Evolutionary conservation across 2,888 invertebrate genomes (phyloP).

Genomic region (Darwinula stevensoni): DNA sequence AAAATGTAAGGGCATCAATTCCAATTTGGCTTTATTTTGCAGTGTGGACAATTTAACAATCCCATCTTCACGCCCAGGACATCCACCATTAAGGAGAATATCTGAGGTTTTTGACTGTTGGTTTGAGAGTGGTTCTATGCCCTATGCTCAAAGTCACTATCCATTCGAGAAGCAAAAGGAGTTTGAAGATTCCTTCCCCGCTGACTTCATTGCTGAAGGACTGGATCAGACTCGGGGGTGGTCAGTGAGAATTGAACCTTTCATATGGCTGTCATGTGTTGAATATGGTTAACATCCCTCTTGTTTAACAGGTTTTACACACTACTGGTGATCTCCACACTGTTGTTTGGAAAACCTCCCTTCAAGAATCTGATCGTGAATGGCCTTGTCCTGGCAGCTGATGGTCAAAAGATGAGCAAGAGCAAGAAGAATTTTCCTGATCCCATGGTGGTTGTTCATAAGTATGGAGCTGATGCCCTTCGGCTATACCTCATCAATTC

Average conservation of each 20-base stretch:
- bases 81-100: constrained; percentile 53
- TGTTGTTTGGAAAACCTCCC: constrained; percentile 78
- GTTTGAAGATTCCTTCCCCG: constrained; percentile 74
- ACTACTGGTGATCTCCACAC: constrained; percentile 79
- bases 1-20: constrained; percentile 1
- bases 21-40: constrained; percentile 8
- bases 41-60: constrained; percentile 71
- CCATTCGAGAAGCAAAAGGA: constrained; percentile 63
- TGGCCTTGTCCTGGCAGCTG: constrained; percentile 77
- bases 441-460: constrained; percentile 58
- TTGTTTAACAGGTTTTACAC: constrained; percentile 59
- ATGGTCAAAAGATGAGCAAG: constrained; percentile 99
- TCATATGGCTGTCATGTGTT: constrained; percentile 7
- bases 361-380: constrained; percentile 93
- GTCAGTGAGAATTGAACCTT: too few relatives aligned
- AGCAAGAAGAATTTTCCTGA: constrained; percentile 96
- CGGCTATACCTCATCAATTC: constrained; percentile 88
- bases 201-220: constrained; percentile 98
- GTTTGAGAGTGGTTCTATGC: constrained; percentile 99
- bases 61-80: constrained; percentile 52
- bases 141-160: constrained; percentile 83
- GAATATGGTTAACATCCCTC: background rate
- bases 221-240: constrained; percentile 93
- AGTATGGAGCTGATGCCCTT: constrained; percentile 89
- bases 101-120: constrained; percentile 96